phyloP scores from a whole-genome alignment of 2,113 vertebrate genomes.

The Heterotis niloticus region DNA sequence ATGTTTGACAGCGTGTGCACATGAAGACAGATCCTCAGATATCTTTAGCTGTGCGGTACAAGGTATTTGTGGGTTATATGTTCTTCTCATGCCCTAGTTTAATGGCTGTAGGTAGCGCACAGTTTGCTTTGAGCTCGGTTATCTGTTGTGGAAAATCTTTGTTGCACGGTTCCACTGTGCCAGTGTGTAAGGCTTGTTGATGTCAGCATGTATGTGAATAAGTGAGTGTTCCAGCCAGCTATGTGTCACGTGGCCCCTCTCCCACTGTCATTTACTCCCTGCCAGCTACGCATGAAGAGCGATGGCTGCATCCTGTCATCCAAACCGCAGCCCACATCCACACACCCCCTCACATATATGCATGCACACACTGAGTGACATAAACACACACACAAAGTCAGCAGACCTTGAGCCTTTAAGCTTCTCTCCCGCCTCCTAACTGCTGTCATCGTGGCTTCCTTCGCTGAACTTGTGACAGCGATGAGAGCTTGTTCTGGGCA shows the following conservation, averaged over 20 bases:
- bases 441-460: neutral
- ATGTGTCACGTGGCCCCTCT: constrained; percentile 6
- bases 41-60: no score
- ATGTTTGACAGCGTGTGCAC: no score
- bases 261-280: constrained; percentile 24
- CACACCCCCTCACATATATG: constrained; percentile 7
- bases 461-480: neutral
- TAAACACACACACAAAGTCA: neutral
- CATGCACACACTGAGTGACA: no score
- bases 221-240: constrained; percentile 6
- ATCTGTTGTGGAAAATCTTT: constrained; percentile 5
- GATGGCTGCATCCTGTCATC: constrained; percentile 36
- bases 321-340: constrained; percentile 35
- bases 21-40: no score
- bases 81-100: no score
- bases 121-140: no score
- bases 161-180: neutral
- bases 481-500: neutral
- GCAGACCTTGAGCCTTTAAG: neutral
- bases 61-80: no score
- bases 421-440: neutral
- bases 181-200: neutral
- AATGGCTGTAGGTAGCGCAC: no score
- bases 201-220: neutral
- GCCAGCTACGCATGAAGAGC: constrained; percentile 35